Evolutionary conservation across 2,888 invertebrate genomes (phyloP).

Genomic region (Eupithecia subumbrata): DNA sequence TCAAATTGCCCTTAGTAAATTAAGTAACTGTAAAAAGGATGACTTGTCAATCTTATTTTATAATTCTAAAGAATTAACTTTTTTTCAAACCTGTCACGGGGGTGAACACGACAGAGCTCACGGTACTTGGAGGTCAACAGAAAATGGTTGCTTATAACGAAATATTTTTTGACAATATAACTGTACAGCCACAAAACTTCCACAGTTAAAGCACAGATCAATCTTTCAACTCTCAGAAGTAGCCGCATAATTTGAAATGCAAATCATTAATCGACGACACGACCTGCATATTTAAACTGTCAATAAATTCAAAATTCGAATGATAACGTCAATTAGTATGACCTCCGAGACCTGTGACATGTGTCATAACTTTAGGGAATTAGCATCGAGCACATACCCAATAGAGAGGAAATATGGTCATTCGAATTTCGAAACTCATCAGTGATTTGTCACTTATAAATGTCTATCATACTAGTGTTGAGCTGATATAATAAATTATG

Average conservation of each 20-base stretch:
- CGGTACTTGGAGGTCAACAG: background rate
- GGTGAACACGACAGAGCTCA: background rate
- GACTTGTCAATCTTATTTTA: background rate
- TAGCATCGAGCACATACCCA: too few species aligned
- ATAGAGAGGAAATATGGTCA: too few species aligned
- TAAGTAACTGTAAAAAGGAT: background rate
- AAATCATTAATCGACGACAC: slow-evolving; percentile 35
- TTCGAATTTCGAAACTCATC: too few species aligned
- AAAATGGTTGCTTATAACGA: background rate
- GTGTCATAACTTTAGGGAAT: slow-evolving; percentile 41
- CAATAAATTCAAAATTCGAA: slow-evolving; percentile 41
- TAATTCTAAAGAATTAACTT: background rate
- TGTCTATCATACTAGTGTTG: too few species aligned
- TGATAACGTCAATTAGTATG: slow-evolving; percentile 41
- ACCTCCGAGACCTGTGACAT: slow-evolving; percentile 37
- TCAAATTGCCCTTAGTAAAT: too few species aligned
- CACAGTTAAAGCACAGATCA: slow-evolving; percentile 19
- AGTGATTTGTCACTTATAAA: too few species aligned
- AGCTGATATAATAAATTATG: too few species aligned
- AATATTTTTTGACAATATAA: background rate
- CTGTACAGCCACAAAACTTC: background rate
- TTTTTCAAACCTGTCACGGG: background rate
- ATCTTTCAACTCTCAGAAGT: slow-evolving; percentile 18
- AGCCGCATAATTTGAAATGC: slow-evolving; percentile 32
- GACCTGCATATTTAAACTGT: slow-evolving; percentile 40